Percentiles rank a stretch among this genome's conserved stretches.
Evolutionary conservation across 2,113 vertebrate genomes (phyloP).

Genomic region (Pseudorectes ferrugineus): DNA sequence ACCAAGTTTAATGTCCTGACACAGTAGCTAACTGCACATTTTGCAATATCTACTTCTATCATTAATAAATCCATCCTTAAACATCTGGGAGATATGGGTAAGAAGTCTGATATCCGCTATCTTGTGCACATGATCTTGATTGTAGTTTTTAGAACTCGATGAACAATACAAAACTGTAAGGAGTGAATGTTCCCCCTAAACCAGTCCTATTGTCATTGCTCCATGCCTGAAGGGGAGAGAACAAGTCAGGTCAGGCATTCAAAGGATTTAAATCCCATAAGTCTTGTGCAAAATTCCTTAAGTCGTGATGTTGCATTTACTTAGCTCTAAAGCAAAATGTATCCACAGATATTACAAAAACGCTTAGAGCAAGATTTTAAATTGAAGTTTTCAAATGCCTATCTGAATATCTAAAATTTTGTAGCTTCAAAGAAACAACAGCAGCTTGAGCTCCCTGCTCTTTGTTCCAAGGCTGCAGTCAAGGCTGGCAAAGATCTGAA

Average conservation of each 20-base stretch:
- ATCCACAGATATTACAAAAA: not conserved
- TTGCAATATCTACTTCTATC: not conserved
- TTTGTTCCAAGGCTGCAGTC: not conserved
- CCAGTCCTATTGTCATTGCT: not conserved
- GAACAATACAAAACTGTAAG: not conserved
- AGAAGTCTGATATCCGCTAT: not conserved
- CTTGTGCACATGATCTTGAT: not conserved
- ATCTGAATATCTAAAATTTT: not conserved
- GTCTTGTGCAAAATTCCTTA: not conserved
- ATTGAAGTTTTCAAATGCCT: not conserved
- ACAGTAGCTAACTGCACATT: not conserved
- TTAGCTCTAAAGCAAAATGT: not conserved
- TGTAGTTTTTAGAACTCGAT: not conserved
- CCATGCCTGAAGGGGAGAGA: not conserved
- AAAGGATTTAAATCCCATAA: not conserved
- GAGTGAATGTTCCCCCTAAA: not conserved
- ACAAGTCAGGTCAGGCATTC: not conserved
- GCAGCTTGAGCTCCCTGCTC: not conserved
- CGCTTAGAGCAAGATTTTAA: not conserved
- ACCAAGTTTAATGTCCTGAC: not conserved
- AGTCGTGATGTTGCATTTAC: not conserved
- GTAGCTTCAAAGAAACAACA: not conserved
- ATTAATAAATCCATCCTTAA: not conserved
- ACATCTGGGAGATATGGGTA: not conserved
- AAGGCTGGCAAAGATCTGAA: not conserved